Evolutionary conservation across 2,113 vertebrate species (phyloP).

Genomic region (Mesocricetus auratus): DNA sequence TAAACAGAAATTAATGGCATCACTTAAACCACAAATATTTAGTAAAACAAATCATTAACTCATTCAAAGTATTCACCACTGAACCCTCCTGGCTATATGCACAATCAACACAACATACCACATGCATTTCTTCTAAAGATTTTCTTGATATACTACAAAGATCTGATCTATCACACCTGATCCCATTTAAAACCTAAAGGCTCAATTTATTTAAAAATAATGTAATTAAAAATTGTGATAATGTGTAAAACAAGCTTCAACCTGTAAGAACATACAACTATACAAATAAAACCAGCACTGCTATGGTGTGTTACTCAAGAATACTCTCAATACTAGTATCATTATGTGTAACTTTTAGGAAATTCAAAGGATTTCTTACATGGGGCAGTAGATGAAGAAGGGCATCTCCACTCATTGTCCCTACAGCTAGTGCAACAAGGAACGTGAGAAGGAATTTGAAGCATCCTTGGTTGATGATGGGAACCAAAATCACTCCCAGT

Average conservation of each 20-base stretch:
- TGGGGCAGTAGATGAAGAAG: slow-evolving; percentile 98
- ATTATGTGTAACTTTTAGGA: slow-evolving; percentile 9
- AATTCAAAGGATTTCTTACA: slow-evolving; percentile 87
- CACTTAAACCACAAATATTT: neutral
- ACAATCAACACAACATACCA: neutral
- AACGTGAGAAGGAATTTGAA: slow-evolving; percentile 99
- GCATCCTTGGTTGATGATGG: slow-evolving; percentile 98
- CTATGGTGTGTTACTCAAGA: neutral
- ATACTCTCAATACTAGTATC: neutral
- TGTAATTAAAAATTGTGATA: slow-evolving; percentile 37
- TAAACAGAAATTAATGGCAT: neutral
- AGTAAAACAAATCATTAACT: neutral
- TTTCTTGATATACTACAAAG: neutral
- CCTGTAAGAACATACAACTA: slow-evolving; percentile 38
- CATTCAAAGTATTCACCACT: neutral
- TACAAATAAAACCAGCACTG: neutral
- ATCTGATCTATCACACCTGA: neutral
- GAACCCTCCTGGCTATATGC: neutral
- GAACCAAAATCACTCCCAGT: slow-evolving; percentile 96
- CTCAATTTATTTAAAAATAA: slow-evolving; percentile 9
- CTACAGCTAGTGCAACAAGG: slow-evolving; percentile 98
- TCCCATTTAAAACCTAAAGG: slow-evolving; percentile 25
- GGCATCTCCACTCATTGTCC: slow-evolving; percentile 98
- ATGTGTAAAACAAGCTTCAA: neutral
- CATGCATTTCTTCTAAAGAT: neutral